A percentile compares a stretch with the other conserved stretches of the same genome.
phyloP scores from a whole-genome alignment of 2,888 invertebrate genomes.

The Caenorhabditis panamensis region DNA sequence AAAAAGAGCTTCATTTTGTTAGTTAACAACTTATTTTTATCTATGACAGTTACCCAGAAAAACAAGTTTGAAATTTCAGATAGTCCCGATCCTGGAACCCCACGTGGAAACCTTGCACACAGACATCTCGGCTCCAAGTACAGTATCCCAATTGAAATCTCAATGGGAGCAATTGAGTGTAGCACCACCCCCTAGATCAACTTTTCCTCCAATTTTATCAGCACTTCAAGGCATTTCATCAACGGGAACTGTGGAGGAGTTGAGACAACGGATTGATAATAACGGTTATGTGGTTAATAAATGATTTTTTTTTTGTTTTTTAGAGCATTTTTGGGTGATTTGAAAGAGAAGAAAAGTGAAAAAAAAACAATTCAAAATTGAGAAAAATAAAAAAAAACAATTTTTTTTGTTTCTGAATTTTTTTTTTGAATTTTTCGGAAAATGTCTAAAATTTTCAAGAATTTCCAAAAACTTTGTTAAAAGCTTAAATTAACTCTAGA shows the following conservation, averaged over 20 bases:
- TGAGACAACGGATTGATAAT: slow-evolving; percentile 76
- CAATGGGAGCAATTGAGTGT: slow-evolving; percentile 77
- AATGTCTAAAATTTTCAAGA: no score
- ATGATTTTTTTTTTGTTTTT: background rate
- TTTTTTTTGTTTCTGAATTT: no score
- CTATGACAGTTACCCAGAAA: no score
- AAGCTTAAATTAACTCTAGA: no score
- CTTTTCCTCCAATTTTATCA: slow-evolving; percentile 54
- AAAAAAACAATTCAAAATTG: background rate
- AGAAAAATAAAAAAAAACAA: no score
- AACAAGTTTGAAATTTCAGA: slow-evolving; percentile 43
- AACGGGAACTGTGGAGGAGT: slow-evolving; percentile 76
- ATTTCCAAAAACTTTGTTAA: no score
- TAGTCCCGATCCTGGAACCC: slow-evolving; percentile 71
- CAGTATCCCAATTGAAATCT: slow-evolving; percentile 77
- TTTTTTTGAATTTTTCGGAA: no score
- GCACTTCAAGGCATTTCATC: slow-evolving; percentile 61
- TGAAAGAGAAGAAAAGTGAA: background rate
- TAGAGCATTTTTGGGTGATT: background rate
- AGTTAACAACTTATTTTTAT: no score
- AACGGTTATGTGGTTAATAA: slow-evolving; percentile 77
- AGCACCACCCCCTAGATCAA: slow-evolving; percentile 30
- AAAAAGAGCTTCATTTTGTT: no score
- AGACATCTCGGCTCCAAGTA: slow-evolving; percentile 64
- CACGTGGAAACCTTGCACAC: slow-evolving; percentile 62